Evolutionary conservation across 2,113 vertebrate genomes (phyloP).

Genomic region (Brachirus orientalis): DNA sequence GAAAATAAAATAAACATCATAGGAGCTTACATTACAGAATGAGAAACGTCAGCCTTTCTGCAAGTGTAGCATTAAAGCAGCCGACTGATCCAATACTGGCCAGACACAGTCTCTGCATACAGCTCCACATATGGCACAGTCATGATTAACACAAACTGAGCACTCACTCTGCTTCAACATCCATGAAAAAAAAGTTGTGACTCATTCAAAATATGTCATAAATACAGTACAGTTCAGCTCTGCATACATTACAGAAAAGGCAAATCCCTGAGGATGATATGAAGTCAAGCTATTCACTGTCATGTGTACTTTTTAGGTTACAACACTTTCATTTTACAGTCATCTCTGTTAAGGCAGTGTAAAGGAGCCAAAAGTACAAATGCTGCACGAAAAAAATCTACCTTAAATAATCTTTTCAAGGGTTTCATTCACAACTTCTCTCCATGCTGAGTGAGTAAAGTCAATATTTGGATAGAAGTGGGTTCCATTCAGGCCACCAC

Average conservation of each 20-base stretch:
- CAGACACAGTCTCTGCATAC: conserved; percentile 26
- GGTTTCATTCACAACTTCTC: conserved; percentile 63
- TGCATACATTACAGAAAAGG: conserved; percentile 6
- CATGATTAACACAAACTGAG: conserved; percentile 40
- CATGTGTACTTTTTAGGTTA: background rate
- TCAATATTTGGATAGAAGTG: conserved; percentile 65
- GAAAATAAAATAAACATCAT: conserved; percentile 5
- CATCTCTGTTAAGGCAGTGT: background rate
- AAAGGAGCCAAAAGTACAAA: conserved; percentile 10
- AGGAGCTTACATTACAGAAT: background rate
- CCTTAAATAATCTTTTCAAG: conserved; percentile 1
- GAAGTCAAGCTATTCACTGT: background rate
- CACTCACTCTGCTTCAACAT: conserved; percentile 10
- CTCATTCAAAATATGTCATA: conserved; percentile 59
- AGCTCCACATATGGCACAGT: conserved; percentile 40
- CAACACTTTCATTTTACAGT: background rate
- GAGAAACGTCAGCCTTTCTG: conserved; percentile 36
- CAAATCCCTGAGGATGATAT: conserved; percentile 1
- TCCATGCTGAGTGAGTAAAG: conserved; percentile 53
- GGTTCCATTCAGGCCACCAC: conserved; percentile 32
- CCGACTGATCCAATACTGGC: background rate
- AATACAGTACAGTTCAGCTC: conserved; percentile 31
- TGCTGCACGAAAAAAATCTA: background rate
- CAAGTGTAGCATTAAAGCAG: conserved; percentile 34
- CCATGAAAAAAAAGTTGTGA: conserved; percentile 45